Evolutionary conservation across 2,797 vertebrate species (phyloP).

Genomic region (Macrochelys suwanniensis): DNA sequence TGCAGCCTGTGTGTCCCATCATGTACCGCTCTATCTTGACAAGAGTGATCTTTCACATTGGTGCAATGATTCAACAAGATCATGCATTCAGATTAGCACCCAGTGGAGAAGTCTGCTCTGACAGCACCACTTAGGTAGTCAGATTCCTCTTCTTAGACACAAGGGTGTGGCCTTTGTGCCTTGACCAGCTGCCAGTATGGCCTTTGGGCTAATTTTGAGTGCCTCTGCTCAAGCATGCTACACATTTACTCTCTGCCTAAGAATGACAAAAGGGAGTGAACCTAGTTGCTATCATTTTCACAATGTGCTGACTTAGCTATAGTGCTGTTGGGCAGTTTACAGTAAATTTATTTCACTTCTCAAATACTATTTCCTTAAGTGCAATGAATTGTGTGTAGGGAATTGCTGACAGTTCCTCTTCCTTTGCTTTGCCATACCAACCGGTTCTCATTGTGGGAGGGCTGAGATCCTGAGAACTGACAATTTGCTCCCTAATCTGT

Average conservation of each 20-base stretch:
- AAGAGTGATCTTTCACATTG: neutral
- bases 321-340: slow-evolving; percentile 20
- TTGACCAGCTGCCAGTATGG: neutral
- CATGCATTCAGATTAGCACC: neutral
- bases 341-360: slow-evolving; percentile 31
- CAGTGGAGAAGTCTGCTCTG: neutral
- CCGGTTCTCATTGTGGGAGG: slow-evolving; percentile 25
- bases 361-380: slow-evolving; percentile 21
- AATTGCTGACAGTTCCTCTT: slow-evolving; percentile 14
- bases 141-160: neutral
- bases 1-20: too few relatives aligned
- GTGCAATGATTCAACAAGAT: neutral
- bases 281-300: slow-evolving; percentile 6
- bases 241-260: neutral
- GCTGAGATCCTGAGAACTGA: slow-evolving; percentile 45
- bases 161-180: neutral
- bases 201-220: neutral
- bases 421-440: slow-evolving; percentile 19
- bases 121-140: neutral
- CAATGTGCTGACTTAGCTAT: neutral
- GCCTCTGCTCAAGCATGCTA: neutral
- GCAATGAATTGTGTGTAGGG: slow-evolving; percentile 3
- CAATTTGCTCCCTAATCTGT: neutral
- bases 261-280: neutral
- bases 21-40: neutral